phyloP scores from a whole-genome alignment of 2,113 vertebrate genomes.

The Eretmochelys imbricata region DNA sequence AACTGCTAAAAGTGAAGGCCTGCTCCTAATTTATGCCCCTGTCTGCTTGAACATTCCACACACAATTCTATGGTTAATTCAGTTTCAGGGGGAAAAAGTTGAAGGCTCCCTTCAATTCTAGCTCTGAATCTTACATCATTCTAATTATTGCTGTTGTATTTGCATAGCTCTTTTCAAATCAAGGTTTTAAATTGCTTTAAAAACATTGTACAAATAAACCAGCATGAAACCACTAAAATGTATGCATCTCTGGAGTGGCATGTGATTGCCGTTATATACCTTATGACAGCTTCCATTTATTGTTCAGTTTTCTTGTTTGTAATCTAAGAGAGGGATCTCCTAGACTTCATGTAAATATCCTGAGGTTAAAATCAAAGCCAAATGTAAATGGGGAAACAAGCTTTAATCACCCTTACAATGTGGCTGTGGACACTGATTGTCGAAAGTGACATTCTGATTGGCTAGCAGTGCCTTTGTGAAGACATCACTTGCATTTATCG shows the following conservation, averaged over 20 bases:
- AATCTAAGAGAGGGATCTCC: background rate
- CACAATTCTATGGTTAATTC: rapidly evolving
- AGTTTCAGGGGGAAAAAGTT: background rate
- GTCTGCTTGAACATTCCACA: rapidly evolving
- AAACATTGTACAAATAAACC: background rate
- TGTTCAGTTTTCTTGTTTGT: background rate
- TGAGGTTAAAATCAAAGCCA: background rate
- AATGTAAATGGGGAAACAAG: background rate
- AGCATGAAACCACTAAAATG: background rate
- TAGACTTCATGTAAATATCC: background rate
- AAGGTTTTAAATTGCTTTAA: background rate
- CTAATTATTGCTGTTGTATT: background rate
- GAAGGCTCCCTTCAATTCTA: background rate
- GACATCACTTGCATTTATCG: background rate
- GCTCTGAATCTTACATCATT: background rate
- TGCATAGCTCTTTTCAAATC: background rate
- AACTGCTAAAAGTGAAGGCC: background rate
- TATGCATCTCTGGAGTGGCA: background rate
- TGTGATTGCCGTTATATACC: rapidly evolving
- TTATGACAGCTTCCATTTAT: background rate
- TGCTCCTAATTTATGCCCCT: rapidly evolving
- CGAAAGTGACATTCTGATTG: background rate
- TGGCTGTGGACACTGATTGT: background rate
- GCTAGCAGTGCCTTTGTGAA: background rate
- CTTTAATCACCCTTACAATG: background rate